Evolutionary conservation across 2,797 vertebrate species (phyloP).

Genomic region (Danio jaintianensis): DNA sequence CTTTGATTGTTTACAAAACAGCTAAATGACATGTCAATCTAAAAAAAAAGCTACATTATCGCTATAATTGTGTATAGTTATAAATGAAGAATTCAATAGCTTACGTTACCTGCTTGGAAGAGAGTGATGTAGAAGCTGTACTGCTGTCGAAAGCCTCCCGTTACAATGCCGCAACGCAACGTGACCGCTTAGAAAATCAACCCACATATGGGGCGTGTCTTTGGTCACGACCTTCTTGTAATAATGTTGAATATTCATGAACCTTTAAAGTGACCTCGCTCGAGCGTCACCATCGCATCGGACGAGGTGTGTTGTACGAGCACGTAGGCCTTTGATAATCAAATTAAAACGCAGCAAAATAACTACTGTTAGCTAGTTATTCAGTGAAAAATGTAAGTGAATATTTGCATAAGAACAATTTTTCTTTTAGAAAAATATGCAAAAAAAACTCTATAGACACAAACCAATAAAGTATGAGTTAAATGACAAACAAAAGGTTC

Average conservation of each 20-base stretch:
- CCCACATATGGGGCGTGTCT: constrained; percentile 63
- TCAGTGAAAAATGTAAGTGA: not conserved
- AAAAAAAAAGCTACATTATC: not conserved
- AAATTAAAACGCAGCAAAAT: not conserved
- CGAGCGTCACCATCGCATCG: not conserved
- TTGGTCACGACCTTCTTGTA: not conserved
- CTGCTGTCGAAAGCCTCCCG: constrained; percentile 49
- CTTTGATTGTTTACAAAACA: not conserved
- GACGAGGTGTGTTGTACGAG: not conserved
- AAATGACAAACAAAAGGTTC: not conserved
- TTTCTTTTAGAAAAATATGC: not conserved
- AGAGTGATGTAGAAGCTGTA: constrained; percentile 13
- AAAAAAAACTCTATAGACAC: not conserved
- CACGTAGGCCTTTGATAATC: constrained; percentile 2
- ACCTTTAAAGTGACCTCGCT: constrained; percentile 27
- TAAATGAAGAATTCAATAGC: not conserved
- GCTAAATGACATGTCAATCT: not conserved
- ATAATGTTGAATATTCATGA: not conserved
- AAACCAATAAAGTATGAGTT: not conserved
- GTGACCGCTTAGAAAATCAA: constrained; percentile 75
- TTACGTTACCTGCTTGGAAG: constrained; percentile 13
- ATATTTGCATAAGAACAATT: not conserved
- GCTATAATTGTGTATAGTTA: not conserved
- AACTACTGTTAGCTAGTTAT: not conserved
- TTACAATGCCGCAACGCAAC: constrained; percentile 80